phyloP scores from a whole-genome alignment of 2,888 invertebrate species.

The Xestobium rufovillosum region DNA sequence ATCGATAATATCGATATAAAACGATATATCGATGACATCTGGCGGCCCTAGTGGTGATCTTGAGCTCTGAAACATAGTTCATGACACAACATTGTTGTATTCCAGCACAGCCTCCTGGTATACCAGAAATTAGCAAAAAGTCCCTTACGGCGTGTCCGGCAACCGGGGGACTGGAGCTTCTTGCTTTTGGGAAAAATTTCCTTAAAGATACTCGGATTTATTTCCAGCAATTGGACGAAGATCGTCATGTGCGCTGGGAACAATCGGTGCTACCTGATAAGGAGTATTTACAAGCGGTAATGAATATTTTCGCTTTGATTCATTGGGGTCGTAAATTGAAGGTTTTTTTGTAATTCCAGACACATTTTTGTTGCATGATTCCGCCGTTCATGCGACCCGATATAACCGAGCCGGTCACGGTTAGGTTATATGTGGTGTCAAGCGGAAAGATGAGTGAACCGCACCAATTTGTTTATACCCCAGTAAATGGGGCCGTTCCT shows the following conservation, averaged over 20 bases:
- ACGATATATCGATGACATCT: too few relatives aligned
- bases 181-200: slow-evolving; percentile 87
- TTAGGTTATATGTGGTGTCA: slow-evolving; percentile 72
- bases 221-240: slow-evolving; percentile 55
- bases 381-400: slow-evolving; percentile 67
- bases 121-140: slow-evolving; percentile 87
- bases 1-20: too few relatives aligned
- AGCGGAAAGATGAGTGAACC: slow-evolving; percentile 83
- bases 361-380: slow-evolving; percentile 80
- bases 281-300: slow-evolving; percentile 79
- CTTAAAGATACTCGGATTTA: slow-evolving; percentile 82
- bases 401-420: slow-evolving; percentile 61
- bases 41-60: too few relatives aligned
- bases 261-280: slow-evolving; percentile 79
- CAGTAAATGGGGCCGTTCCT: slow-evolving; percentile 43
- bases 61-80: too few relatives aligned
- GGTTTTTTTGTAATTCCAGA: slow-evolving; percentile 48
- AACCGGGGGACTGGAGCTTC: slow-evolving; percentile 74
- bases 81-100: too few relatives aligned
- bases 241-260: slow-evolving; percentile 62
- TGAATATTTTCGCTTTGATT: slow-evolving; percentile 2
- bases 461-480: slow-evolving; percentile 76
- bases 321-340: too few relatives aligned
- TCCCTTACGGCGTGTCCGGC: slow-evolving; percentile 74
- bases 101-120: slow-evolving; percentile 83